Conservation (phyloP, 2,113 vertebrate species). For the Cryptotis parvus region DNA sequence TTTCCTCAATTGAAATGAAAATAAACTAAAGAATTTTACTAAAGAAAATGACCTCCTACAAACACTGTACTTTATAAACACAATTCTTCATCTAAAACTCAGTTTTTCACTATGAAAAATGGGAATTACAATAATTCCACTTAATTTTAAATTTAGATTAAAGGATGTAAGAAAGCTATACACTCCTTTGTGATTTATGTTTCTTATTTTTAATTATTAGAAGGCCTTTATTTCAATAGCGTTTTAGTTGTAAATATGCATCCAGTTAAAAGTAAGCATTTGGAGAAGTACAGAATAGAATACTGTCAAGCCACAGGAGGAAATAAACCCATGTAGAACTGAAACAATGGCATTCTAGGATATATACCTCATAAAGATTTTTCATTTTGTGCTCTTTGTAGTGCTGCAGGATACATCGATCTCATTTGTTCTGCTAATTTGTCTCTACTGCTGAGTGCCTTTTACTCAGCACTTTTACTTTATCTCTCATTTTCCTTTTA, state of each 20-base stretch:
- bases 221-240: background rate
- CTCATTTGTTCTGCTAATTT: background rate
- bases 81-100: background rate
- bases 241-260: background rate
- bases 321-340: background rate
- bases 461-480: background rate
- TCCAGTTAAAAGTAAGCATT: background rate
- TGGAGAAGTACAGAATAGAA: background rate
- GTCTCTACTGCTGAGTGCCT: background rate
- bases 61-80: background rate
- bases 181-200: background rate
- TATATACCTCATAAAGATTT: background rate
- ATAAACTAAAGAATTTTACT: background rate
- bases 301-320: background rate
- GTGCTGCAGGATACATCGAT: rapidly evolving
- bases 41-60: background rate
- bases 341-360: background rate
- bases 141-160: background rate
- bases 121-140: background rate
- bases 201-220: background rate
- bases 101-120: slow-evolving; percentile 33
- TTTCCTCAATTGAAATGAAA: background rate
- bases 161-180: background rate
- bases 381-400: background rate
- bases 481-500: background rate